Base-by-base conservation (phyloP, 2,113 vertebrate species). In the Brachypodius melanocephalos region DNA sequence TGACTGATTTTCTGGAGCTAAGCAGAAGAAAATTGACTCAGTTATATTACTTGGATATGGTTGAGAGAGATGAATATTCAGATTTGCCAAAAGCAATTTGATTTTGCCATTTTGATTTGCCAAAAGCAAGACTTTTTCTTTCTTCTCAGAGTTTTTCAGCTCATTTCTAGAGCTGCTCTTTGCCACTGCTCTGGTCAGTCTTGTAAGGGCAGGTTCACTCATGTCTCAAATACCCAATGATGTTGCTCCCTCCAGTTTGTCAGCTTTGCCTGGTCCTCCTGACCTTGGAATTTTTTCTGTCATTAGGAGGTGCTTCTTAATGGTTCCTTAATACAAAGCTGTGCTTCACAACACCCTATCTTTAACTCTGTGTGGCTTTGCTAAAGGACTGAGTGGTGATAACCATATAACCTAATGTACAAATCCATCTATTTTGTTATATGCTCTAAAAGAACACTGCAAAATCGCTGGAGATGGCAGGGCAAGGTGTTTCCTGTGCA, bases 401-500 rank as follows among this genome's bases (percentile, higher is more conserved):
- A 72, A 32, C 11, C 11, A 8, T 6, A 8, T 28, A 46, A 46
- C 8, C 34, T 6, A 54, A 59, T 9, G 22, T 14, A 69, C 13
- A 55, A 63, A 84, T 40, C 34, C 1, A 43, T 71, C 22, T 66
- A 17, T 83, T 54, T 51, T 76, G 4, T 76, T 62, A 11, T 4
- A 9, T 29, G 17, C 18, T 65, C 12, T 59, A 5, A 48, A 16
- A 45, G 40, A 74, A 38, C 25, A 19, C 9, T 16, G n/a, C 17
- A 22, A 19, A 94, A 83, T 36, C 29, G 29, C 77, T 94, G 32
- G 88, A 97, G 94, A 57, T 74, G 63, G 49, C 57, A 90, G 77
- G 89, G 93, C 91, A 94, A 92, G 91, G 93, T 80, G 52, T 95
- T 98, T 98, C 97, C 98, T 98, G 97, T 43, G 28, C 3, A 36